Percentiles rank a stretch among this genome's conserved stretches.
Evolutionary conservation across 2,113 vertebrate genomes (phyloP).

Genomic region (Cochlearius cochlearius): DNA sequence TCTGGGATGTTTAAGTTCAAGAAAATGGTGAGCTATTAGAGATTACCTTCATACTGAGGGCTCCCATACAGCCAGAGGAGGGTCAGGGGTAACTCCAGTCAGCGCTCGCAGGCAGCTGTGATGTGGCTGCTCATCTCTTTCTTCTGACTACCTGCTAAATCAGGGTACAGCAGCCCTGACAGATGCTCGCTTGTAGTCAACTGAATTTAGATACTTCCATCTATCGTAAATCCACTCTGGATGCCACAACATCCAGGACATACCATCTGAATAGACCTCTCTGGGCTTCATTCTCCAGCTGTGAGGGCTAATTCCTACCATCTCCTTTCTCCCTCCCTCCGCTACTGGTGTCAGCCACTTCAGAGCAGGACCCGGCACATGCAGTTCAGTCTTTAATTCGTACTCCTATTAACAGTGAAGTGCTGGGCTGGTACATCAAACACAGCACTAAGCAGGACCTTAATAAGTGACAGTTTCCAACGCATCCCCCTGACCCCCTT

Average conservation of each 20-base stretch:
- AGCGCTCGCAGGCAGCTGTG: background rate
- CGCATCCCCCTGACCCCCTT: rapidly evolving
- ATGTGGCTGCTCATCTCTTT: background rate
- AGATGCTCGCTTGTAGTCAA: background rate
- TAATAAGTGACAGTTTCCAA: background rate
- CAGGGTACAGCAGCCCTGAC: background rate
- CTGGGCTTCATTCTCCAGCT: background rate
- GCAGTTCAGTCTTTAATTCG: background rate
- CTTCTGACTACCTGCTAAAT: background rate
- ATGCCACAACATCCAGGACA: background rate
- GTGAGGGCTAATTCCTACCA: background rate
- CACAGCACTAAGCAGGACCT: background rate
- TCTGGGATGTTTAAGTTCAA: background rate
- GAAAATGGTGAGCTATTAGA: background rate
- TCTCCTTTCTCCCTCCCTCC: background rate
- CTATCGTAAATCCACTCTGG: background rate
- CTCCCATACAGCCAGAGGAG: background rate
- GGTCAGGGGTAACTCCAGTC: background rate
- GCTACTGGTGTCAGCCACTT: background rate
- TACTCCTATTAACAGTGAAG: background rate
- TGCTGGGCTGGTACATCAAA: background rate
- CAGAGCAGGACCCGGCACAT: background rate
- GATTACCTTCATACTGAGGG: background rate
- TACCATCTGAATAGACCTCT: background rate
- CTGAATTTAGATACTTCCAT: background rate